phyloP scores from a whole-genome alignment of 2,113 vertebrate genomes.

The Hirundichthys speculiger region DNA sequence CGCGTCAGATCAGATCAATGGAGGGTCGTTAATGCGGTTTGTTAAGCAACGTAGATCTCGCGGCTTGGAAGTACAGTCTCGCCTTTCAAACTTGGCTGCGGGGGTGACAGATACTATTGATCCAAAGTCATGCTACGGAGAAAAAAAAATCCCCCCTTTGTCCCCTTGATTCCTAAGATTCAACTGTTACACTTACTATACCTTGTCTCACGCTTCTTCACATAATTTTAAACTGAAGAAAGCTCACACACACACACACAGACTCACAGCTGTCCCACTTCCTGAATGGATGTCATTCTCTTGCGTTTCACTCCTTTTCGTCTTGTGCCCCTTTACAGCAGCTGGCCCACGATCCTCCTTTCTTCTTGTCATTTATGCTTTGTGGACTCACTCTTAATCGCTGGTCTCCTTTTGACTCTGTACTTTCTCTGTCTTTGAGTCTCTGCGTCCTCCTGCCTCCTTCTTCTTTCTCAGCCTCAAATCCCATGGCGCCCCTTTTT shows the following conservation, averaged over 20 bases:
- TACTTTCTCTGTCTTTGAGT: constrained; percentile 61
- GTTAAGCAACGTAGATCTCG: constrained; percentile 80
- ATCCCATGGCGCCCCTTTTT: constrained; percentile 65
- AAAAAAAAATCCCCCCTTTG: constrained; percentile 64
- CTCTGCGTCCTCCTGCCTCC: constrained; percentile 49
- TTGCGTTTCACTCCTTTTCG: constrained; percentile 37
- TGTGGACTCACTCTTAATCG: constrained; percentile 59
- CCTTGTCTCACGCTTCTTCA: constrained; percentile 44
- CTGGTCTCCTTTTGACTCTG: constrained; percentile 70
- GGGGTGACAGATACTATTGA: constrained; percentile 81
- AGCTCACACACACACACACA: constrained; percentile 3
- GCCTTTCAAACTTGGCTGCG: constrained; percentile 73
- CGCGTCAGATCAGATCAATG: constrained; percentile 78
- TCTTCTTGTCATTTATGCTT: constrained; percentile 62
- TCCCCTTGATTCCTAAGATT: constrained; percentile 65
- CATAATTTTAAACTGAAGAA: constrained; percentile 29
- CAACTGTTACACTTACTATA: constrained; percentile 69
- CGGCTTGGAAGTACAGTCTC: constrained; percentile 79
- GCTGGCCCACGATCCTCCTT: constrained; percentile 39
- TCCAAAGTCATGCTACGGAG: constrained; percentile 54
- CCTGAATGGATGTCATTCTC: constrained; percentile 44
- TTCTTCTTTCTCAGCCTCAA: constrained; percentile 22
- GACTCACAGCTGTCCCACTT: constrained; percentile 40
- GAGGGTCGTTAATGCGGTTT: constrained; percentile 80
- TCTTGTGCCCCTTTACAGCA: constrained; percentile 34